These are phyloP conservation scores for Nymphicus hollandicus DNA, from an alignment of 2,113 vertebrate species.

Conservation along the genomic window DNA sequence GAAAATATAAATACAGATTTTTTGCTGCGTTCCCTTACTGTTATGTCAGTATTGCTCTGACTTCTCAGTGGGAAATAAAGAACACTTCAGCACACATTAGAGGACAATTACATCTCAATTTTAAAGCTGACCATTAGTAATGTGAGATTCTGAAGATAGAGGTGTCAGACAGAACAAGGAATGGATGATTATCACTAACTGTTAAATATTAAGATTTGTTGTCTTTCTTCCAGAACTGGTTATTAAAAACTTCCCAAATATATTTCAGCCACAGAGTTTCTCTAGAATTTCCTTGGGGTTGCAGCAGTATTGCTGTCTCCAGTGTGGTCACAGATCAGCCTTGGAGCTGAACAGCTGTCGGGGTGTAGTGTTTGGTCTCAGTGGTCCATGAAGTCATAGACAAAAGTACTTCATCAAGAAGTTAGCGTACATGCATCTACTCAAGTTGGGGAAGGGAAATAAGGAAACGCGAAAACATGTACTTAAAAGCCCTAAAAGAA, in stretches of 20 bases:
- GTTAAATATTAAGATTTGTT: neutral
- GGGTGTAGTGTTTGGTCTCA: neutral
- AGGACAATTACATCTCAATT: neutral
- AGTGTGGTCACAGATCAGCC: neutral
- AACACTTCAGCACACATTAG: neutral
- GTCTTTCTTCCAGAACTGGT: neutral
- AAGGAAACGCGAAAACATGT: neutral
- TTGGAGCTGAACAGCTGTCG: neutral
- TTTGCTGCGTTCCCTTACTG: neutral
- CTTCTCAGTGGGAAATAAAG: neutral
- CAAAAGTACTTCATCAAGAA: neutral
- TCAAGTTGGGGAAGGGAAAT: neutral
- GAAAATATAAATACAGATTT: neutral
- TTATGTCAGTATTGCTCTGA: neutral
- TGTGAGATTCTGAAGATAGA: neutral
- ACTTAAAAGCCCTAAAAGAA: neutral
- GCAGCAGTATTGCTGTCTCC: neutral
- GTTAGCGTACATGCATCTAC: neutral
- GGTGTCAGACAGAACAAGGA: neutral
- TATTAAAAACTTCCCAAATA: neutral
- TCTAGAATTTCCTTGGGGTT: neutral
- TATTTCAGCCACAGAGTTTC: neutral
- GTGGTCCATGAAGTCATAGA: neutral
- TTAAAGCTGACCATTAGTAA: neutral
- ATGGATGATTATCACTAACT: neutral